Base-by-base conservation (phyloP, 1,140 invertebrate genomes). In the Mya arenaria region DNA sequence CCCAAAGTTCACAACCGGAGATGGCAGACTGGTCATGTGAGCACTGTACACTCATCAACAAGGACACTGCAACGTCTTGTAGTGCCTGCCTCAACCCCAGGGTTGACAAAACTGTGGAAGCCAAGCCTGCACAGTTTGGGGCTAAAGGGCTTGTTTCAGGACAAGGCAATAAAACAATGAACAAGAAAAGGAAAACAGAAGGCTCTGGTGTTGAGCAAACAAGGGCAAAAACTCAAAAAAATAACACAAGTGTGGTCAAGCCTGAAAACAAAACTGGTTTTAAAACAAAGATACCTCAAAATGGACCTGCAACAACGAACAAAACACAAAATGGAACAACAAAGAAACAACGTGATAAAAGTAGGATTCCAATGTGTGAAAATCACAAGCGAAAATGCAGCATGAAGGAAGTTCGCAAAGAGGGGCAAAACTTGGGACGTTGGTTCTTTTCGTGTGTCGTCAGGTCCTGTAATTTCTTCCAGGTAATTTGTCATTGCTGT, bases 391-490 rank as follows among this genome's bases (percentile, higher is more conserved):
- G 74, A 62, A 85, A 85, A 19, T 88, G 89, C 55, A 48, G 65
- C 55, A 74, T 90, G 72, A 85, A 83, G 13, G 86, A 90, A 66
- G 88, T 89, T 8, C 63, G 85, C 13, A 92, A 91, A 56, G 83
- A 88, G 60, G 90, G 87, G 62, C 82, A 86, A 23, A 92, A 92
- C 52, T 84, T 86, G 58, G 85, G 87, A 0, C 81, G 91, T 36
- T 86, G 85, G 84, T 92, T 92, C 77, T 92, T 89, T 73, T 81
- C 82, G 15, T 92, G 91, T 71, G 39, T 83, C 15, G n/a, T 87
- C 1, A 68, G 71, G n/a, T 63, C 83, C n/a, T 92, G 91, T 75
- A 87, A 90, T 56, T 89, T 87, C 55, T 92, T 92, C 74, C 52
- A 90, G 88, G 89, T 88, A 63, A 37, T 23, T 63, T 52, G 25